Base-by-base conservation (phyloP, 2,113 vertebrate genomes). In the Ptychochromis oligacanthus region DNA sequence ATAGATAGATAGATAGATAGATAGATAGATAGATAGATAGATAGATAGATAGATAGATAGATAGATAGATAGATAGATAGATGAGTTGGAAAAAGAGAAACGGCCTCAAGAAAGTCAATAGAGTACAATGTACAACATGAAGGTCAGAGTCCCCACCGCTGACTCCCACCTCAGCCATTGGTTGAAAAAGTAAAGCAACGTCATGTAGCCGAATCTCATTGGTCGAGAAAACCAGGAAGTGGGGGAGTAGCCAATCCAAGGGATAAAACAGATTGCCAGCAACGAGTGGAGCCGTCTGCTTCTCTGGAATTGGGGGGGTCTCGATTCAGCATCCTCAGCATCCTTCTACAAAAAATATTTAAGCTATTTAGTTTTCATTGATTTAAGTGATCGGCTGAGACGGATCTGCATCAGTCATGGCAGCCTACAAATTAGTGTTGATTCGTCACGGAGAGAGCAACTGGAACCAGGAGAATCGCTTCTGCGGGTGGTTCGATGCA, bases 401-500 rank as follows among this genome's bases (percentile, higher is more conserved):
- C 4, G 6, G 9, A 28, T 55, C 20, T 2, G 14, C 11, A 40
- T 38, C 18, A 15, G 36, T 2, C 14, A 95, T 95, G 94, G 90
- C 93, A 15, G 96, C 96, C 0, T 97, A 98, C 74, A 97, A 97
- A 34, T 84, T 99, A 13, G 97, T 98, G 67, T 90, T 99, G 56
- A 96, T 99, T 75, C 97, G 98, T 52, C 98, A 98, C 76, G 97
- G 98, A 22, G 97, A 99, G 95, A 99, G 98, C 93, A 93, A 94
- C 86, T 99, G 98, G 97, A 98, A 98, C 95, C 96, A 97, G 80
- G 97, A 98, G 93, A 99, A 99, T 90, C 97, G 97, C 7, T 99
- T 99, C 94, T 97, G 97, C 90, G 98, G 97, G 1, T 99, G 98
- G 98, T 99, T 97, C 79, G 97, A 99, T 38, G 97, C 98, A 0